Base-by-base conservation (phyloP, 2,888 invertebrate species). In the Heterodera filipjevi region DNA sequence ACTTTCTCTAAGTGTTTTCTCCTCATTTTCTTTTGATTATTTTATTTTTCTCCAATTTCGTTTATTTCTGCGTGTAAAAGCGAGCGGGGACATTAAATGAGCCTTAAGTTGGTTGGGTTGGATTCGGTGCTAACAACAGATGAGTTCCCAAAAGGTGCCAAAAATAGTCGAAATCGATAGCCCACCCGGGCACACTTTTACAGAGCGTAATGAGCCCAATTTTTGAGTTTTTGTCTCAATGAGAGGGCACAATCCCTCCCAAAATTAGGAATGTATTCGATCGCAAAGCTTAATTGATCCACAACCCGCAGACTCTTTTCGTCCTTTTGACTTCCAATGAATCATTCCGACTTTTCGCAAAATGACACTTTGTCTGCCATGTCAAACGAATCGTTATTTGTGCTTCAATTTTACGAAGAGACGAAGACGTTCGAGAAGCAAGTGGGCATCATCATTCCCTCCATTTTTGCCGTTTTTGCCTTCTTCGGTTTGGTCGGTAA, bases 391-490 rank as follows among this genome's bases (percentile, higher is more conserved):
- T 64, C 77, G 39, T 32, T 75, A 16, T 53, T 75, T 53, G 77
- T 83, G 49, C 78, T 82, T 71, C 76, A 79, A 39, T 85, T 86
- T 78, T 87, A 87, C 80, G 83, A 86, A 66, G 87, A 87, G 64
- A 87, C 87, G 22, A 79, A 84, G 30, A 82, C 79, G 71, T 87
- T 87, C 76, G 87, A 87, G 33, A 71, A 82, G 33, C 85, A 83
- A 78, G 85, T 84, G 70, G 86, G 86, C 33, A 81, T 86, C n/a
- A 85, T 87, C 27, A 87, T 89, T 71, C 88, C 87, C 8, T 77
- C 84, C 12, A 85, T 95, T 87, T 95, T 95, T 89, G 94, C 94
- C 6, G 92, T 94, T 82, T 94, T 95, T 82, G 93, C 94, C 76
- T 92, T 95, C 46, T 92, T 95, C 59, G 95, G 96, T n/a, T 91